phyloP scores from a whole-genome alignment of 64 coral and sea anemone genomes.

The Porites lutea region DNA sequence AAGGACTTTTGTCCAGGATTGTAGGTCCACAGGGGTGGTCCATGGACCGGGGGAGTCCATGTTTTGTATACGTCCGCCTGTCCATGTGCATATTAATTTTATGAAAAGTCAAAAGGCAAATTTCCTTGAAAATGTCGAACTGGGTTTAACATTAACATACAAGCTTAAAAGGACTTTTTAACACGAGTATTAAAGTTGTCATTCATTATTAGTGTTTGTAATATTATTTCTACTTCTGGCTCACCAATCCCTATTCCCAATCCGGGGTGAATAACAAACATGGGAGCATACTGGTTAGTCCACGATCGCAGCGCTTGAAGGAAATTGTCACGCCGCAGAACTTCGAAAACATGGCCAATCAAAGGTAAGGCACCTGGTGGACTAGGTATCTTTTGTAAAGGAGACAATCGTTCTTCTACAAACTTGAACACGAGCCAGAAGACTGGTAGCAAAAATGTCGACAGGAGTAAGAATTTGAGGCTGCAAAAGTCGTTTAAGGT shows the following conservation, averaged over 20 bases:
- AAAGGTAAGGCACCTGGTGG: conserved; percentile 51
- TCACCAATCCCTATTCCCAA: conserved; percentile 52
- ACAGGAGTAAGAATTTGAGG: neutral
- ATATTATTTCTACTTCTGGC: neutral
- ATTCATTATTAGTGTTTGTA: no score
- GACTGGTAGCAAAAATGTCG: neutral
- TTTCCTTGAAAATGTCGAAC: no score
- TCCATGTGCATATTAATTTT: no score
- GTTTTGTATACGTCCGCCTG: no score
- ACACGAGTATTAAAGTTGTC: no score
- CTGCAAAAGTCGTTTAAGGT: neutral
- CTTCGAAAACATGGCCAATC: conserved; percentile 51
- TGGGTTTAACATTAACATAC: no score
- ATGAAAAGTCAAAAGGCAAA: no score
- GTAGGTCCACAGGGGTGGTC: no score
- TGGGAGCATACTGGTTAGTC: conserved; percentile 47
- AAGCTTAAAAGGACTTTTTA: no score
- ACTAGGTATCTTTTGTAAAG: conserved; percentile 50
- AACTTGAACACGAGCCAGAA: conserved; percentile 43
- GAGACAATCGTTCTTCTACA: conserved; percentile 60
- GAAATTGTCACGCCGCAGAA: neutral
- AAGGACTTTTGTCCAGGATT: no score
- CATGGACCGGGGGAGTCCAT: no score
- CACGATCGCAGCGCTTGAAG: neutral
- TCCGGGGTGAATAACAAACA: conserved; percentile 29